Evolutionary conservation across 1,140 invertebrate species (phyloP), one percentile per base, ranked within the genome.

Genomic region (Camponotus floridanus): DNA sequence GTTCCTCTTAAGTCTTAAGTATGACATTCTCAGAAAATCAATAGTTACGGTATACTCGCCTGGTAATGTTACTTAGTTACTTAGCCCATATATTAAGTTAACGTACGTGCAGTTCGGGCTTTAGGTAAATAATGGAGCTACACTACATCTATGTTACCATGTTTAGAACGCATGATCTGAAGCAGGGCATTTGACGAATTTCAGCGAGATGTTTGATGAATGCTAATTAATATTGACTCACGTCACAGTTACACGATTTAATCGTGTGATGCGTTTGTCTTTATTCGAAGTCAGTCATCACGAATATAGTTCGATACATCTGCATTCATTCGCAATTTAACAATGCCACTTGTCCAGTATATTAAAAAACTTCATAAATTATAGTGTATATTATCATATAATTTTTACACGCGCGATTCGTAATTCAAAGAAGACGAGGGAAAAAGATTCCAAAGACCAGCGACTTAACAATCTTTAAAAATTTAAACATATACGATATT

Each of bases 221-320:
- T 74, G 55, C 39, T 83, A 83, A 83, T 83, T 83, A 83, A 83
- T 83, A 74, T 83, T 83, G 68, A 73, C 79, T 74, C 39, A 45
- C 36, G 39, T 73, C 55, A n/a, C 55, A 51, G 73, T 83, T 83
- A 61, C 45, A 71, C 55, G 26, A 33, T 73, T 9, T 36, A 42
- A 36, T 55, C 48, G n/a, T 68, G 36, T 31, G 33, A 80, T 33
- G 71, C 31, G 39, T 81, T 73, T 39, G 33, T 78, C 64, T 73
- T 73, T 39, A 42, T 70, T 31, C 61, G 26, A 51, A 4, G 48
- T 61, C n/a, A n/a, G n/a, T n/a, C n/a, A n/a, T n/a, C 13, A 33
- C 39, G 8, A 71, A 71, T 59, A 21, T 13, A 57, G 4, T 79
- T 68, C 11, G 45, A 81, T 61, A n/a, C 6, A 71, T 45, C 13